A percentile compares a stretch with the other conserved stretches of the same genome.
These are phyloP conservation scores for Dryococelus australis DNA, from an alignment of 2,888 invertebrate genomes.

Conservation along the genomic window DNA sequence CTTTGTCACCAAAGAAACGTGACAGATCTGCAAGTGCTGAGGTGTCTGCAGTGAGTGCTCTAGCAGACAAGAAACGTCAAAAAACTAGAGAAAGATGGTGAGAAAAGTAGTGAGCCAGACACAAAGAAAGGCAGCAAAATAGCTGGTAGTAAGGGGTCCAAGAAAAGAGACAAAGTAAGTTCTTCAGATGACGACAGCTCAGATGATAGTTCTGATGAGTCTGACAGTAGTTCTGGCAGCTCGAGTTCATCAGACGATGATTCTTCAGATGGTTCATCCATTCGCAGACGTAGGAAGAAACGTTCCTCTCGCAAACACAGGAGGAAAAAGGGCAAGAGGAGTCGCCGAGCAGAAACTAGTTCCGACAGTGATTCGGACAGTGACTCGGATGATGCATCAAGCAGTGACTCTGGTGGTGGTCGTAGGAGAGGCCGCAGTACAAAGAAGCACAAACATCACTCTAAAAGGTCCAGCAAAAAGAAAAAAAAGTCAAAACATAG, in stretches of 20 bases:
- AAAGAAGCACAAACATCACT: slow-evolving; percentile 48
- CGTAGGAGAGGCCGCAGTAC: slow-evolving; percentile 37
- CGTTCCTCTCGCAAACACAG: slow-evolving; percentile 28
- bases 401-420: slow-evolving; percentile 43
- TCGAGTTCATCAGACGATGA: slow-evolving; percentile 48
- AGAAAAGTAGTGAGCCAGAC: slow-evolving; percentile 56
- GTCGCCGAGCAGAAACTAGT: slow-evolving; percentile 65
- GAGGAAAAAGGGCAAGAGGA: slow-evolving; percentile 53
- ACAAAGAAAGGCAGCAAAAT: slow-evolving; percentile 59
- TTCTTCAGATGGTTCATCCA: slow-evolving; percentile 38
- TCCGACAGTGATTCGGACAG: slow-evolving; percentile 57
- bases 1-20: slow-evolving; percentile 49
- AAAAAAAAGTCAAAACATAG: slow-evolving; percentile 50
- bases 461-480: slow-evolving; percentile 44
- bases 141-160: slow-evolving; percentile 58
- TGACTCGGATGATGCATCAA: slow-evolving; percentile 47
- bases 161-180: slow-evolving; percentile 60
- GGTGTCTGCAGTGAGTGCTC: slow-evolving; percentile 50
- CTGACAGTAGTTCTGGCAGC: slow-evolving; percentile 58
- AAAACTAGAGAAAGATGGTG: slow-evolving; percentile 42
- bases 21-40: slow-evolving; percentile 35
- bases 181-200: slow-evolving; percentile 34
- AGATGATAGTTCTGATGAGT: slow-evolving; percentile 35
- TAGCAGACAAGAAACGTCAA: slow-evolving; percentile 49
- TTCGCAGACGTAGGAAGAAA: slow-evolving; percentile 37